Conservation (phyloP, 2,113 vertebrate genomes). For the Eulemur rufifrons region DNA sequence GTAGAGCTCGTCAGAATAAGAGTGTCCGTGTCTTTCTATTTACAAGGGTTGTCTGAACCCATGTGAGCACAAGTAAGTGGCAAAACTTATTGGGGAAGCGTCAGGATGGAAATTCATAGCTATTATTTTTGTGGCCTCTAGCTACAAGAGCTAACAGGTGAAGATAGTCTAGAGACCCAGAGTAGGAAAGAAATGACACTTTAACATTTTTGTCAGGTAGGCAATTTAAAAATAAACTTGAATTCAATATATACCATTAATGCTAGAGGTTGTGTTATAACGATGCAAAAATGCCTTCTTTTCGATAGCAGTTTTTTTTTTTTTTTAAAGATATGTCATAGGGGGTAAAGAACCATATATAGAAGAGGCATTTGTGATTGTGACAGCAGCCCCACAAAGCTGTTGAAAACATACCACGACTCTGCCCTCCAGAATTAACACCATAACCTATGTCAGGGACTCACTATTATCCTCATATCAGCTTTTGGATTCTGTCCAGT, state of each 20-base stretch:
- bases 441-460: constrained; percentile 85
- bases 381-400: constrained; percentile 75
- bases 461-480: constrained; percentile 87
- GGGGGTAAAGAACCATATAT: constrained; percentile 70
- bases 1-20: neutral
- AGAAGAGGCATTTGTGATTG: constrained; percentile 76
- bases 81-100: neutral
- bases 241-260: constrained; percentile 79
- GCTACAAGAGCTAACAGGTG: constrained; percentile 65
- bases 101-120: constrained; percentile 47
- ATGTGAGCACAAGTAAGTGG: neutral
- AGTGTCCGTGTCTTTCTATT: neutral
- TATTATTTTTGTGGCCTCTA: constrained; percentile 74
- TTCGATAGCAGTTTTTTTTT: constrained; percentile 45
- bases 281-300: constrained; percentile 58
- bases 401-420: constrained; percentile 77
- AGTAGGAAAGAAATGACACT: constrained; percentile 52
- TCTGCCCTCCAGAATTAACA: constrained; percentile 84
- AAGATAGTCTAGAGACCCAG: constrained; percentile 67
- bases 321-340: constrained; percentile 14
- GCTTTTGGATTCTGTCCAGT: constrained; percentile 89
- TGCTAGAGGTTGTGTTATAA: constrained; percentile 75
- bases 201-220: constrained; percentile 75
- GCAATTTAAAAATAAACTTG: constrained; percentile 77
- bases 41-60: neutral